Conservation (phyloP, 2,113 vertebrate genomes). For the Chrysochloris asiatica region DNA sequence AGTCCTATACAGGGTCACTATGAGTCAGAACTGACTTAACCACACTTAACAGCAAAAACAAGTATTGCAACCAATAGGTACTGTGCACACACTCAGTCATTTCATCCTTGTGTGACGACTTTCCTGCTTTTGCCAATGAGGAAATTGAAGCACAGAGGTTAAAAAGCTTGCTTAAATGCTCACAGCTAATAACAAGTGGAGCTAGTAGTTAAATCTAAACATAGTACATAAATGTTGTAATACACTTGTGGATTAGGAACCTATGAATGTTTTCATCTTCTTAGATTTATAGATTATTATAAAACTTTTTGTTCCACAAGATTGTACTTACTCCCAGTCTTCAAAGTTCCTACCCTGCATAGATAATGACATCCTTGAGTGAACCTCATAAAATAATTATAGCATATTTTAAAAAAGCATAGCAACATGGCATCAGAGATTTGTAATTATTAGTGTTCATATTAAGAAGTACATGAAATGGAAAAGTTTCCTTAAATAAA, state of each 20-base stretch:
- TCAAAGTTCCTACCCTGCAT: background rate
- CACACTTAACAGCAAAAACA: too few relatives aligned
- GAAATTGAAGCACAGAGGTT: background rate
- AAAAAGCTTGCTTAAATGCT: background rate
- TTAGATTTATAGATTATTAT: constrained; percentile 66
- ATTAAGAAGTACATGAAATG: constrained; percentile 50
- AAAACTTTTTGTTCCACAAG: constrained; percentile 71
- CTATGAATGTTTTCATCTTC: constrained; percentile 67
- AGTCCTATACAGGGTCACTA: too few relatives aligned
- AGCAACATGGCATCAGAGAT: constrained; percentile 29
- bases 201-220: background rate
- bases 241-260: background rate
- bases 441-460: constrained; percentile 56
- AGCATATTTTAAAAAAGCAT: constrained; percentile 39
- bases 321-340: constrained; percentile 18
- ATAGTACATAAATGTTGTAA: background rate
- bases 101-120: background rate
- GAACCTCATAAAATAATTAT: constrained; percentile 73
- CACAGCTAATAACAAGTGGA: background rate
- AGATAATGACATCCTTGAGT: constrained; percentile 51
- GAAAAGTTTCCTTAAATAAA: constrained; percentile 24
- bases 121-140: background rate
- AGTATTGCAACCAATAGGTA: too few relatives aligned
- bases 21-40: too few relatives aligned
- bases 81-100: background rate